These are phyloP conservation scores for Ptychochromis oligacanthus DNA, from an alignment of 2,113 vertebrate species.

Conservation along the genomic window DNA sequence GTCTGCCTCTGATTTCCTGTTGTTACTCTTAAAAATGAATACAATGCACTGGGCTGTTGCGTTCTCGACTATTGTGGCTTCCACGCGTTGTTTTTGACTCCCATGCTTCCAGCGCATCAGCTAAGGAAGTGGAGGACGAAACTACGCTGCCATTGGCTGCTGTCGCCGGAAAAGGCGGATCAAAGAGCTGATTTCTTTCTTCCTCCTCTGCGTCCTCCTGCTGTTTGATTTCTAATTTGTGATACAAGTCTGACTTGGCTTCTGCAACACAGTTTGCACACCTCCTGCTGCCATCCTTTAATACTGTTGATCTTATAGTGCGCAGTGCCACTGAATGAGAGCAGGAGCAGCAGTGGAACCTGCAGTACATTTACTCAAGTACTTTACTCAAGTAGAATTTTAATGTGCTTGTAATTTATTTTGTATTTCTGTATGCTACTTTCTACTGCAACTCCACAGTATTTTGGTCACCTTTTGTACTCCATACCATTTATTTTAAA, in stretches of 20 bases:
- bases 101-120: neutral
- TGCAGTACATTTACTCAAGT: no score
- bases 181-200: neutral
- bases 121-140: slow-evolving; percentile 9
- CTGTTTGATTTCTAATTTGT: no score
- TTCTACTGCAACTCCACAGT: neutral
- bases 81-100: neutral
- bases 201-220: neutral
- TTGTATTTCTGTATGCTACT: neutral
- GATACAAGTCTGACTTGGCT: no score
- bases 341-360: no score
- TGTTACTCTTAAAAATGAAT: neutral
- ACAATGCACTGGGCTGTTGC: neutral
- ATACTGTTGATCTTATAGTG: no score
- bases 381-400: no score
- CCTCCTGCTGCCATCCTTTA: no score
- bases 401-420: no score
- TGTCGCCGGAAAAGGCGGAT: slow-evolving; percentile 31
- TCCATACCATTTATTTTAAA: neutral
- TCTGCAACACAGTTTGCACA: no score
- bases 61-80: neutral
- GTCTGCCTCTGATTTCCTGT: neutral
- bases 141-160: slow-evolving; percentile 9
- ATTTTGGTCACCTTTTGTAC: neutral
- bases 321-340: no score